Conservation (phyloP, 2,888 invertebrate species). For the Drosophila pseudotakahashii region DNA sequence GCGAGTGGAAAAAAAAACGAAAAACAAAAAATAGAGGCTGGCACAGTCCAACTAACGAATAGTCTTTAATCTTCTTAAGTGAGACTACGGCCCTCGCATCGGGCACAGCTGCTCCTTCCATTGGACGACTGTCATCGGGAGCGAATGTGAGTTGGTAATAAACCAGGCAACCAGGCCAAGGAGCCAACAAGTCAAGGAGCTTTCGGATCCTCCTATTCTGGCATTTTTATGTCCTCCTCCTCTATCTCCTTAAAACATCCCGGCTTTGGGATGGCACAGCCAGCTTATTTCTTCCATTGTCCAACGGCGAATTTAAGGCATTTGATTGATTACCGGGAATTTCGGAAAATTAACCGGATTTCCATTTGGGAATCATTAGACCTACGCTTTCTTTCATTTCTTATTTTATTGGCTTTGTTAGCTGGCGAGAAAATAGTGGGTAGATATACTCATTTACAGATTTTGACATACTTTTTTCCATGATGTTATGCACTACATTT, state of each 20-base stretch:
- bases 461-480: neutral
- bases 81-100: constrained; percentile 25
- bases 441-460: neutral
- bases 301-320: constrained; percentile 7
- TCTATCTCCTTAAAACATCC: neutral
- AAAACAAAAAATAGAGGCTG: neutral
- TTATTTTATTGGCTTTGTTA: constrained; percentile 14
- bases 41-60: constrained; percentile 36
- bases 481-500: neutral
- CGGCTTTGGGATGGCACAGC: neutral
- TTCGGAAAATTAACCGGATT: constrained; percentile 3
- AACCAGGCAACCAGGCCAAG: constrained; percentile 51
- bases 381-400: constrained; percentile 1
- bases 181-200: constrained; percentile 29
- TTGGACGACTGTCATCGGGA: constrained; percentile 31
- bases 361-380: constrained; percentile 25
- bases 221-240: neutral
- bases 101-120: constrained; percentile 29
- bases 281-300: constrained; percentile 6
- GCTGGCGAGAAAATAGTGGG: constrained; percentile 10
- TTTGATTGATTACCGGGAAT: constrained; percentile 34
- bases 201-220: constrained; percentile 2
- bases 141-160: constrained; percentile 42
- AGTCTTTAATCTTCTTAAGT: constrained; percentile 74
- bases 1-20: neutral